Evolutionary conservation across 2,888 invertebrate species (phyloP), one percentile per base, ranked within the genome.

Genomic region (Petrolisthes manimaculis): DNA sequence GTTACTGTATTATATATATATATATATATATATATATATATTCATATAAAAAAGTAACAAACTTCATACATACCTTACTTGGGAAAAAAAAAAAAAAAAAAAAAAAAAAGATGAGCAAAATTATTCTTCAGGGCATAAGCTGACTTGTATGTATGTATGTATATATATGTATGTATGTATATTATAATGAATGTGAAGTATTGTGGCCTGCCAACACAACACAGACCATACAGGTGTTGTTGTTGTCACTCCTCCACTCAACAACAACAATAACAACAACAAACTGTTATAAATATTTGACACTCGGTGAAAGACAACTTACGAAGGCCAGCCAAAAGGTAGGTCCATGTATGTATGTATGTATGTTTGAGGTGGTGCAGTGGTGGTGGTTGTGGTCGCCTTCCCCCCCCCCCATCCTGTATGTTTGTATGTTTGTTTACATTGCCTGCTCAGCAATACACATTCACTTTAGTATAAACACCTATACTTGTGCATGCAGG

Each of bases 251-350:
- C 71, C 71, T 71, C 71, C 71, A n/a, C 6, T 71, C 71, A 71
- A 71, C 71, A 37, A 37, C 83, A 87, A 86, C 71, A 71, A 71
- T 4, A 37, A 37, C 83, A 87, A 86, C 78, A 88, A 88, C 69
- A 81, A 84, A 84, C 81, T 37, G 37, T 74, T 88, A 86, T 86
- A 82, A 82, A 86, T 86, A 88, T 88, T 88, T 88, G 88, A 88
- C 88, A 88, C 88, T 84, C 74, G 79, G 80, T 88, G 88, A 88
- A 88, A 88, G 88, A 88, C 86, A 86, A 67, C 88, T 81, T 81
- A 61, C 84, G 88, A 80, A 84, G 80, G 84, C 79, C 84, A 67
- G 81, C 55, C 56, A 24, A 67, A 55, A 56, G 79, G 21, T 37
- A 37, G 37, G 37, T 37, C 37, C 2, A 37, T 37, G 37, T 37